These are phyloP conservation scores for Gouania willdenowi DNA, from an alignment of 2,797 vertebrate species.

Conservation along the genomic window DNA sequence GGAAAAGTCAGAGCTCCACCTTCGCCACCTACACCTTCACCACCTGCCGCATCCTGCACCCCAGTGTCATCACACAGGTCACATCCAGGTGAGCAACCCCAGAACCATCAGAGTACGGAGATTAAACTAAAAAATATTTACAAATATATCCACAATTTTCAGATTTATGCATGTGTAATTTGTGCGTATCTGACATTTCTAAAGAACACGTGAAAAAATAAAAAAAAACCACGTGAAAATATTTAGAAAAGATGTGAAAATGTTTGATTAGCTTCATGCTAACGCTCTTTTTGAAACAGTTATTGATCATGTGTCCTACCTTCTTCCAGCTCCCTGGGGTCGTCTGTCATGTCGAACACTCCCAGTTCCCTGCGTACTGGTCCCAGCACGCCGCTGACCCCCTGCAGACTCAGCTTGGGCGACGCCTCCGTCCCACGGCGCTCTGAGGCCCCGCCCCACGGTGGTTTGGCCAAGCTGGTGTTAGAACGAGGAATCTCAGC, in stretches of 20 bases:
- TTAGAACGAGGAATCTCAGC: slow-evolving; percentile 93
- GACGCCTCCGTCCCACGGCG: slow-evolving; percentile 83
- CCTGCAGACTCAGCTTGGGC: slow-evolving; percentile 84
- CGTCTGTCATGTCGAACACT: slow-evolving; percentile 63
- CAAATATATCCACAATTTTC: no score
- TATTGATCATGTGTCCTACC: no score
- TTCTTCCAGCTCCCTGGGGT: slow-evolving; percentile 47
- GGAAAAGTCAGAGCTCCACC: slow-evolving; percentile 90
- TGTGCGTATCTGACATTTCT: no score
- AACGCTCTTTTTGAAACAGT: no score
- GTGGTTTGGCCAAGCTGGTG: slow-evolving; percentile 85
- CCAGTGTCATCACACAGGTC: slow-evolving; percentile 91
- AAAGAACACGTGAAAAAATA: no score
- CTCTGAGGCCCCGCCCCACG: no score
- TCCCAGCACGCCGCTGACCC: slow-evolving; percentile 79
- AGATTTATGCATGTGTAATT: no score
- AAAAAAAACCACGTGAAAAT: no score
- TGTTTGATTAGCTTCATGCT: no score
- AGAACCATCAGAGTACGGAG: neutral
- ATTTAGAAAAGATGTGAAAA: no score
- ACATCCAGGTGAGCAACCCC: slow-evolving; percentile 81
- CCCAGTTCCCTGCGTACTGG: slow-evolving; percentile 77
- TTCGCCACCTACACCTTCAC: slow-evolving; percentile 96
- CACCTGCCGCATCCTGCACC: slow-evolving; percentile 94
- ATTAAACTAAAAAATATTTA: no score